Evolutionary conservation across 2,888 invertebrate genomes (phyloP).

Genomic region (Agrotis exclamationis): DNA sequence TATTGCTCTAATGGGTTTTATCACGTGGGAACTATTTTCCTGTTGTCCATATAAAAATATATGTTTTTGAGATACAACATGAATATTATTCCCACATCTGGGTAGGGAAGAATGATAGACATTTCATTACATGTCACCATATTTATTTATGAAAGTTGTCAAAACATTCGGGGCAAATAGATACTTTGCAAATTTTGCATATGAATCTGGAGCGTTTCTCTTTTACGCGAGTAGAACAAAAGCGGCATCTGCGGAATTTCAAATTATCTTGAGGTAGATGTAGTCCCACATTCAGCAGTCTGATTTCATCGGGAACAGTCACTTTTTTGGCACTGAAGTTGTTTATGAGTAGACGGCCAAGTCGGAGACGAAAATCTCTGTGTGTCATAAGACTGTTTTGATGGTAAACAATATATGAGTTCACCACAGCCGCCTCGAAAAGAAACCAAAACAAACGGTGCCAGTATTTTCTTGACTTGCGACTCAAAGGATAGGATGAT

Average conservation of each 20-base stretch:
- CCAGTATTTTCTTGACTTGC: conserved; percentile 39
- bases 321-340: conserved; percentile 26
- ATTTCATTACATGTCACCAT: conserved; percentile 35
- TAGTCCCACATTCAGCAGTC: conserved; percentile 29
- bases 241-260: conserved; percentile 33
- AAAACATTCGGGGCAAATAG: conserved; percentile 36
- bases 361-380: conserved; percentile 32
- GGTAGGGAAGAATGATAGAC: conserved; percentile 35
- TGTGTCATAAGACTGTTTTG: conserved; percentile 24
- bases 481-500: conserved; percentile 30
- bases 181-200: conserved; percentile 36
- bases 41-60: conserved; percentile 39
- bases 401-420: conserved; percentile 37
- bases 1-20: conserved; percentile 31
- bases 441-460: conserved; percentile 39
- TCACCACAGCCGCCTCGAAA: conserved; percentile 34
- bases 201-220: conserved; percentile 34
- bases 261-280: conserved; percentile 31
- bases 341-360: conserved; percentile 31
- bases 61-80: conserved; percentile 40
- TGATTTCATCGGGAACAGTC: conserved; percentile 24
- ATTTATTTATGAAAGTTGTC: conserved; percentile 37
- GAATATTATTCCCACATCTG: conserved; percentile 36
- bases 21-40: conserved; percentile 36
- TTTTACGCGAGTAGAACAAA: conserved; percentile 31